These are phyloP conservation scores for Diploptera punctata DNA, from an alignment of 2,888 invertebrate species.

Conservation along the genomic window DNA sequence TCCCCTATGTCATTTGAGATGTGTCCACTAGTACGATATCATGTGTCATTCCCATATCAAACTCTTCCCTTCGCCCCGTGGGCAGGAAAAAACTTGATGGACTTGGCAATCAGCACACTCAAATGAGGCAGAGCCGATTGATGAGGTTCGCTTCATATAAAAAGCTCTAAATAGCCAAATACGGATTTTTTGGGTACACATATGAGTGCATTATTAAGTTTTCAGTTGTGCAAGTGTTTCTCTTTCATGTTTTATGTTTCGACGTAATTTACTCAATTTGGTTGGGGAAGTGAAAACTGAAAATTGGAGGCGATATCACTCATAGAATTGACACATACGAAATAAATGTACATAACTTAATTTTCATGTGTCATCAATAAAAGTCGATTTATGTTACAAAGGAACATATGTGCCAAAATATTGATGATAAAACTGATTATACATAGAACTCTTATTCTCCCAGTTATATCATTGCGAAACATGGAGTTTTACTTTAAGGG, in stretches of 20 bases:
- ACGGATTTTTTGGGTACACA: neutral
- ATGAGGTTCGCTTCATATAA: neutral
- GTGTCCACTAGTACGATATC: neutral
- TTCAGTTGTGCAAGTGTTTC: neutral
- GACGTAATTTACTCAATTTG: neutral
- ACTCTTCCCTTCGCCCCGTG: neutral
- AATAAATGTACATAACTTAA: no score
- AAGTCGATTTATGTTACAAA: no score
- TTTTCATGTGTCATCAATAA: no score
- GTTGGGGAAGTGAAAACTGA: no score
- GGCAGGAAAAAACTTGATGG: conserved; percentile 7
- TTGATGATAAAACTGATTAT: no score
- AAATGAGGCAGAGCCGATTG: conserved; percentile 10
- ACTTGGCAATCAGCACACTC: conserved; percentile 5
- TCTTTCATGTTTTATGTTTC: neutral
- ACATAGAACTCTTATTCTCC: no score
- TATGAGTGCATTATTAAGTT: neutral
- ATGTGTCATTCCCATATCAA: neutral
- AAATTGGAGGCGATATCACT: no score
- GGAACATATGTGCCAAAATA: no score
- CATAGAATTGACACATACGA: no score
- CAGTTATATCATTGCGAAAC: no score
- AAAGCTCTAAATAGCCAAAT: neutral
- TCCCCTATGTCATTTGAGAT: neutral
- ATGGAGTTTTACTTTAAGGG: no score